These are phyloP conservation scores for Dissostichus mawsoni DNA, from an alignment of 2,113 vertebrate species.

Conservation along the genomic window DNA sequence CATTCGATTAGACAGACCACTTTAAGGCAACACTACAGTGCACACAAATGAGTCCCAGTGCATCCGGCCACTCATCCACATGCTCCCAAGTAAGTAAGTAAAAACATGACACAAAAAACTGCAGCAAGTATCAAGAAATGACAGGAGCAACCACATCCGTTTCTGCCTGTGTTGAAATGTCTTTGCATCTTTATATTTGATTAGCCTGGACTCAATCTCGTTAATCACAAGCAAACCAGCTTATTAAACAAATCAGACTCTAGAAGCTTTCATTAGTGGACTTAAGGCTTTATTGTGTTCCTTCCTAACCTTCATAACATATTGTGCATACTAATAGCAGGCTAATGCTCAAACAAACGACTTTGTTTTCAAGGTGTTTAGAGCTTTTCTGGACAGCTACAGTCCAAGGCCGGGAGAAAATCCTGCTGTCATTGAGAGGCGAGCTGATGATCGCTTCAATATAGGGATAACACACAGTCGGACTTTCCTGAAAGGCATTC, in stretches of 20 bases:
- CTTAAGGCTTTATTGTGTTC: neutral
- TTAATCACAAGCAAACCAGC: neutral
- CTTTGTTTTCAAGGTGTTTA: neutral
- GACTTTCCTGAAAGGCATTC: neutral
- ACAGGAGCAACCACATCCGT: neutral
- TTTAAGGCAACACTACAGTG: neutral
- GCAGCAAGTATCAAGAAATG: neutral
- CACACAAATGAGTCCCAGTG: conserved; percentile 32
- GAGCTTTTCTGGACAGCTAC: neutral
- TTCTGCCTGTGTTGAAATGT: conserved; percentile 2
- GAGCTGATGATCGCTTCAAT: neutral
- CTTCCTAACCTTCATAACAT: neutral
- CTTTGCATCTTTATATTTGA: neutral
- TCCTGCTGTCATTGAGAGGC: neutral
- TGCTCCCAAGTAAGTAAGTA: neutral
- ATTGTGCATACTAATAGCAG: neutral
- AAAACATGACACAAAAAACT: conserved; percentile 18
- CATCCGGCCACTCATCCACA: neutral
- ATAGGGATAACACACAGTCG: neutral
- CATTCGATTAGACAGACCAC: conserved; percentile 4
- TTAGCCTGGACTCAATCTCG: neutral
- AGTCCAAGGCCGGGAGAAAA: neutral
- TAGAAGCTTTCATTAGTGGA: neutral
- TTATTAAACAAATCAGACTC: neutral
- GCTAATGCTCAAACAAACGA: neutral